Base-by-base conservation (phyloP, 1,140 invertebrate species). In the Pseudomyrmex concolor region DNA sequence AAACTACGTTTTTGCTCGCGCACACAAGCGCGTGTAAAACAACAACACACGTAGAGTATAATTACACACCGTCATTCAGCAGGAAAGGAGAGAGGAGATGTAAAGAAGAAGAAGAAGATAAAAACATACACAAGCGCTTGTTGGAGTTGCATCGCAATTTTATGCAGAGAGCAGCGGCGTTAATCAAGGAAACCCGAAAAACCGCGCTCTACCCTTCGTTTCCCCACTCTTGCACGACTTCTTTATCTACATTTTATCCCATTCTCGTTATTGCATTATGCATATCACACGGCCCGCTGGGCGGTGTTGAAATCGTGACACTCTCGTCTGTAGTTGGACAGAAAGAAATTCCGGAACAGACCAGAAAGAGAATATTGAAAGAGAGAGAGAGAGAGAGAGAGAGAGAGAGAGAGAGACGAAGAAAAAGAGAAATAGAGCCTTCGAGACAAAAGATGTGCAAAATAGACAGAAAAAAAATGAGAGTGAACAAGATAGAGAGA, bases 251-350 rank as follows among this genome's bases (percentile, higher is more conserved):
- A 50, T 70, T 60, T 71, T 59, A 59, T 60, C 54, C 43, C 34
- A 25, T 1, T 5, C 64, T 55, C 54, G n/a, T 80, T 71, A 80
- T 80, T 80, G 76, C 76, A 80, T 80, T 80, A 80, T 80, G 76
- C 66, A 80, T 80, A 80, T 80, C 45, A 71, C 43, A 70, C 22
- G 66, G n/a, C 10, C 51, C 4, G 43, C 43, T 71, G 64, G 51
- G 57, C 8, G 43, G 54, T 22, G 57, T 67, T 57, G 68, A 17
- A 51, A 55, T 51, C 68, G 48, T 63, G 76, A 59, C 68, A 80
- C 54, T 48, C 54, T 25, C 22, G 15, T 8, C 25, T 13, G 25
- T 34, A 4, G 34, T 34, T 51, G 48, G 45, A 8, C 22, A 15
- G 10, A 22, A 22, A 67, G 45, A 19, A 9, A 15, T 13, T 55